Evolutionary conservation across 2,888 invertebrate genomes (phyloP).

Genomic region (Chrysolina oricalcia): DNA sequence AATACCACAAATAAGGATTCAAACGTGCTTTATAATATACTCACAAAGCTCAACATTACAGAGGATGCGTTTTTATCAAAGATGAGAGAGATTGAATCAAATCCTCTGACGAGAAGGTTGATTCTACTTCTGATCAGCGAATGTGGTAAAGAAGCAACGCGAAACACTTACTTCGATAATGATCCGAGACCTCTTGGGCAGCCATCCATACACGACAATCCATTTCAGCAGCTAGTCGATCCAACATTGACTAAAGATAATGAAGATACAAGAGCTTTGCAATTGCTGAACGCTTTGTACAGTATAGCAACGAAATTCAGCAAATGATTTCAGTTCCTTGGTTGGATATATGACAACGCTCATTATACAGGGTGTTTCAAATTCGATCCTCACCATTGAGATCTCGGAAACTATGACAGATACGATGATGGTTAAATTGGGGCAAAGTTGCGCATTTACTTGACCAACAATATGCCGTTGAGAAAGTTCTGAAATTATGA

Average conservation of each 20-base stretch:
- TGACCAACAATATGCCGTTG: no score
- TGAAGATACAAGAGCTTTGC: conserved; percentile 86
- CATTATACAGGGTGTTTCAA: no score
- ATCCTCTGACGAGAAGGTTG: conserved; percentile 82
- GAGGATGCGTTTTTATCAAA: conserved; percentile 84
- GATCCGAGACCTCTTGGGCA: not conserved
- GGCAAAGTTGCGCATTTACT: no score
- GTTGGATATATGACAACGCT: not conserved
- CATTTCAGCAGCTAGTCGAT: conserved; percentile 57
- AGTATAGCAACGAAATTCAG: conserved; percentile 90
- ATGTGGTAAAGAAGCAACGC: conserved; percentile 76
- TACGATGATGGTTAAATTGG: no score
- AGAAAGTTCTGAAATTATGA: no score
- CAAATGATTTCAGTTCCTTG: conserved; percentile 65
- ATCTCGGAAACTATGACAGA: no score
- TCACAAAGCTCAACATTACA: conserved; percentile 83
- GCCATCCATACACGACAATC: conserved; percentile 37
- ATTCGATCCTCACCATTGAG: no score
- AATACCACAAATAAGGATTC: conserved; percentile 79
- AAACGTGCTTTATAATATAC: conserved; percentile 83
- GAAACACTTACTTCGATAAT: conserved; percentile 55
- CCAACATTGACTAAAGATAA: conserved; percentile 66
- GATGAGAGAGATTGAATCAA: conserved; percentile 87
- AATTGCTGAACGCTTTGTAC: conserved; percentile 87
- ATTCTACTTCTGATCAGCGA: conserved; percentile 86